Conservation (phyloP, 1,140 invertebrate genomes). For the Bradynema listronoti region DNA sequence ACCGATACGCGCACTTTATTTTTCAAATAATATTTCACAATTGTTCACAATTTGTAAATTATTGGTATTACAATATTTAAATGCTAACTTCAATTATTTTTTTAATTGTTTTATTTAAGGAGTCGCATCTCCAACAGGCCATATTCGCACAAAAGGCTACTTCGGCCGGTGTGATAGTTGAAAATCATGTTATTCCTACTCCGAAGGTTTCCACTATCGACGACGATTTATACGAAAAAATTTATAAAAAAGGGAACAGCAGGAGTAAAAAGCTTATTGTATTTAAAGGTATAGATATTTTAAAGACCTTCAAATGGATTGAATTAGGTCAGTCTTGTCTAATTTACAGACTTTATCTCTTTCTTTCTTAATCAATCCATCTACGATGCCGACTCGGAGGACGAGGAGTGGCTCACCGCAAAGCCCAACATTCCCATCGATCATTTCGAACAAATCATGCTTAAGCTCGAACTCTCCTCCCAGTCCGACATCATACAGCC, state of each 20-base stretch:
- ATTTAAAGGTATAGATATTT: slow-evolving; percentile 20
- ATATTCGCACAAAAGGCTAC: slow-evolving; percentile 39
- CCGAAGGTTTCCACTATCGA: slow-evolving; percentile 22
- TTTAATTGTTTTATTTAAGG: slow-evolving; percentile 16
- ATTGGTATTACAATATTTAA: background rate
- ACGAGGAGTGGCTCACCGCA: slow-evolving; percentile 27
- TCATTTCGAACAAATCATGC: slow-evolving; percentile 43
- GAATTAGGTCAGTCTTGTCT: slow-evolving; percentile 2
- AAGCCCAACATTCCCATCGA: slow-evolving; percentile 24
- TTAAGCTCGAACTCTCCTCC: slow-evolving; percentile 32
- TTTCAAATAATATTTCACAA: no score
- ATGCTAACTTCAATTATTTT: background rate
- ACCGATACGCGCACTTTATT: no score
- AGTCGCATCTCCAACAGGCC: slow-evolving; percentile 37
- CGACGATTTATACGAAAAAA: slow-evolving; percentile 26
- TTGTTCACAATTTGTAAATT: no score
- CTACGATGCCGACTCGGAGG: slow-evolving; percentile 42
- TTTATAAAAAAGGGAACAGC: slow-evolving; percentile 9
- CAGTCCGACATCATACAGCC: slow-evolving; percentile 32
- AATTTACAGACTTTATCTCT: slow-evolving; percentile 28
- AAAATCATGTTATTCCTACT: slow-evolving; percentile 40
- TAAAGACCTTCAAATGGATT: background rate
- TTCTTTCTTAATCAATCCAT: slow-evolving; percentile 24
- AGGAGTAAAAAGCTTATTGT: slow-evolving; percentile 23
- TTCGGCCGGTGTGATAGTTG: slow-evolving; percentile 25